Percentiles rank a stretch among this genome's conserved stretches.
Conservation (phyloP, 2,888 invertebrate species). For the Watsonalla binaria region DNA sequence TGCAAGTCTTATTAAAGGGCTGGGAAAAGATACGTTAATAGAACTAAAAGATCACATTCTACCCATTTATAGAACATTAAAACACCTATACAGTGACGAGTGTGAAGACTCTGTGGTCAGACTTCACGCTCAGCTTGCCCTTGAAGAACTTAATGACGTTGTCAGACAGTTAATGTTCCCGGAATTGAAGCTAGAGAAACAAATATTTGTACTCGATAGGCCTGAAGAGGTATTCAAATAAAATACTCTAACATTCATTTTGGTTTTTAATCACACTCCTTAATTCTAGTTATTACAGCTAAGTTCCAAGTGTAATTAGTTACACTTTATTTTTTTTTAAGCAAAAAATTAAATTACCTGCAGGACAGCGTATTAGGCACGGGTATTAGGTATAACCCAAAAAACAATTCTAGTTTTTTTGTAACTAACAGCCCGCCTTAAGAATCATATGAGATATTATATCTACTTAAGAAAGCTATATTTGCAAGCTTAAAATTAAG, state of each 20-base stretch:
- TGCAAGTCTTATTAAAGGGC: constrained; percentile 84
- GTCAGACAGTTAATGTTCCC: constrained; percentile 81
- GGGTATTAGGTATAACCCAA: too few relatives aligned
- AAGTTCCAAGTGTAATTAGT: constrained; percentile 10
- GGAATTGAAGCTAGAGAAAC: constrained; percentile 76
- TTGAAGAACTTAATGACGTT: constrained; percentile 86
- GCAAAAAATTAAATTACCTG: constrained; percentile 6
- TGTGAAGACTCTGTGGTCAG: constrained; percentile 82
- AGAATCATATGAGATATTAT: too few relatives aligned
- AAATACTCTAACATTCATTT: constrained; percentile 24
- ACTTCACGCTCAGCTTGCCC: constrained; percentile 86
- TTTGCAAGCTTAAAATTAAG: not conserved
- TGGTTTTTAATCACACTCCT: constrained; percentile 33
- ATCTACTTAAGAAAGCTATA: not conserved
- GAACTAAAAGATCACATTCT: constrained; percentile 82
- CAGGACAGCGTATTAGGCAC: not conserved
- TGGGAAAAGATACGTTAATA: constrained; percentile 83
- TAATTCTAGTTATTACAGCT: constrained; percentile 4
- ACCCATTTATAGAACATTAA: constrained; percentile 84
- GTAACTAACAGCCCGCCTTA: too few relatives aligned
- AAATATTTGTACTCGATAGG: constrained; percentile 60
- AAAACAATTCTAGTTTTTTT: too few relatives aligned
- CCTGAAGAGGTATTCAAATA: constrained; percentile 40
- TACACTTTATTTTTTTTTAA: constrained; percentile 13
- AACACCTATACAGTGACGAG: constrained; percentile 80